Base-by-base conservation (phyloP, 2,797 vertebrate species). In the Orientallactaga sibirica region DNA sequence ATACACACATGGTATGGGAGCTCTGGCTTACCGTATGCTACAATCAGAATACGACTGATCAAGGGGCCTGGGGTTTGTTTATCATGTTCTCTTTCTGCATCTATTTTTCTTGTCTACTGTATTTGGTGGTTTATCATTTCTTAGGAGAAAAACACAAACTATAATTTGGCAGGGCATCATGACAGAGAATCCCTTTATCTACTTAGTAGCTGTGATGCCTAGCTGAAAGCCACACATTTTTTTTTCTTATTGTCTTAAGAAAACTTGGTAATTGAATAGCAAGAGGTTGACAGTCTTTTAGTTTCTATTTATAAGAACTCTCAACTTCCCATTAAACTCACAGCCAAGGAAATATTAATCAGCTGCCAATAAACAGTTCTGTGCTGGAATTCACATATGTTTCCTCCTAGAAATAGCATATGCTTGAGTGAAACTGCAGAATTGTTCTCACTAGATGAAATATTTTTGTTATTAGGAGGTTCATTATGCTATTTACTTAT, bases 341-440 rank as follows among this genome's bases (percentile, higher is more conserved):
- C 61, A 94, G 82, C 75, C 95, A 95, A 96, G 52, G 88, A 82
- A 93, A 78, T 88, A 96, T 94, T 96, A 96, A 95, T 93, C 82
- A 92, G 88, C 94, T 97, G 94, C 88, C 95, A 96, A 78, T 94
- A 94, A 92, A 88, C 67, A 93, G 48, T 41, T 91, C 85, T 79
- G 78, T 90, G 88, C 67, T 92, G 37, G 24, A 75, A 55, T 95
- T 96, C 82, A 81, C 94, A 93, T 95, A 93, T 94, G 94, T 78
- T 91, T 91, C 95, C 95, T 82, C 52, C 70, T 90, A 88, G 62
- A 94, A 94, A 86, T 75, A 96, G 61, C 90, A 90, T 93, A 94
- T 89, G 82, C 52, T 97, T 92, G n/a, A 90, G 37, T 93, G 82
- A 92, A 95, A 92, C 67, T 73, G 41, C 16, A 83, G 75, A 91